These are phyloP conservation scores for Apamea crenata DNA, from an alignment of 2,888 invertebrate species.

Conservation along the genomic window DNA sequence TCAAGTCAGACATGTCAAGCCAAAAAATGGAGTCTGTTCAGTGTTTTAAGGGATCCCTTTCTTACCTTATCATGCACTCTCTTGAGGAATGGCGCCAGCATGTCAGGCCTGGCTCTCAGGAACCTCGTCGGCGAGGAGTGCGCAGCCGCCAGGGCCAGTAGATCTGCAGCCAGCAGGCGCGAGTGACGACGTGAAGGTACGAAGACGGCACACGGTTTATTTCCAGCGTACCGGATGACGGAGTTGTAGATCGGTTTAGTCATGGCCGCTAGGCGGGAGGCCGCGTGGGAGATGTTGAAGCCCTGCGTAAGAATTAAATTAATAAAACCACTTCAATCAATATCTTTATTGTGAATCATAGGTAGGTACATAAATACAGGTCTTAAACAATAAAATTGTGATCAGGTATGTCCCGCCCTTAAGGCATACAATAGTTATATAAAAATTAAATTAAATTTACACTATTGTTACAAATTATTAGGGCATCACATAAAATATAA, in stretches of 20 bases:
- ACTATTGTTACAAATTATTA: too few relatives aligned
- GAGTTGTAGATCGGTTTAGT: slow-evolving; percentile 99
- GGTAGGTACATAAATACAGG: too few relatives aligned
- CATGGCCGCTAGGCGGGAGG: slow-evolving; percentile 99
- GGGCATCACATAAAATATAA: too few relatives aligned
- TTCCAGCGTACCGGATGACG: slow-evolving; percentile 95
- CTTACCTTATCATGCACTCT: slow-evolving; percentile 95
- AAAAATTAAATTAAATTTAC: too few relatives aligned
- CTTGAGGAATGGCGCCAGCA: slow-evolving; percentile 97
- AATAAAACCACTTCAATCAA: background rate
- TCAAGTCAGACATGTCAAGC: too few relatives aligned
- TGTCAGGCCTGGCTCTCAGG: slow-evolving; percentile 96
- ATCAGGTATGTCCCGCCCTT: too few relatives aligned
- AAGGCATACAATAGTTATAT: too few relatives aligned
- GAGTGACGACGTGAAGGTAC: slow-evolving; percentile 98
- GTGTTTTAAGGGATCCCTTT: background rate
- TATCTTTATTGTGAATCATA: too few relatives aligned
- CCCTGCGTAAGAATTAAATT: slow-evolving; percentile 90
- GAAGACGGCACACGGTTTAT: slow-evolving; percentile 96
- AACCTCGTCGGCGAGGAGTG: slow-evolving; percentile 96
- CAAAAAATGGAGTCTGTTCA: too few relatives aligned
- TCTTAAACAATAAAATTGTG: too few relatives aligned
- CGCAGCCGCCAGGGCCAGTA: slow-evolving; percentile 98
- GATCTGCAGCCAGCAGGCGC: slow-evolving; percentile 98
- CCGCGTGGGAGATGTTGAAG: slow-evolving; percentile 99